phyloP scores from a whole-genome alignment of 1,140 invertebrate genomes.

The Drosophila setifemur region DNA sequence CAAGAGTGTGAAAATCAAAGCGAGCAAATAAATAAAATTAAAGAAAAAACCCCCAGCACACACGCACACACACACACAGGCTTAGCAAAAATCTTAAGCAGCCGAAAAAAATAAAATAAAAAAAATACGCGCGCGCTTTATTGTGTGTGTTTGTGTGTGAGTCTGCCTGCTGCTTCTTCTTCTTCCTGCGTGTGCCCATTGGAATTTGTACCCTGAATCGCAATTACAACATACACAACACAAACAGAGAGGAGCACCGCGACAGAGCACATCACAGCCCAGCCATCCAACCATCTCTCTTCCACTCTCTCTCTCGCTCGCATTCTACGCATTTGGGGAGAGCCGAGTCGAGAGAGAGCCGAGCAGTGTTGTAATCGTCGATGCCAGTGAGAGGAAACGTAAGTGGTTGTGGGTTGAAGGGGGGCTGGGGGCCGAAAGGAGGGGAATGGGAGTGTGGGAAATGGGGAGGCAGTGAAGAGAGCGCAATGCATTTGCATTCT shows the following conservation, averaged over 20 bases:
- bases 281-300: too few relatives aligned
- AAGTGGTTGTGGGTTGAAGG: conserved; percentile 4
- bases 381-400: conserved; percentile 8
- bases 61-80: conserved; percentile 6
- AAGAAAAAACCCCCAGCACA: conserved; percentile 5
- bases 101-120: conserved; percentile 58
- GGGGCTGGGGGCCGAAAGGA: too few relatives aligned
- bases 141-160: conserved; percentile 16
- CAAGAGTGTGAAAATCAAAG: conserved; percentile 39
- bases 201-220: conserved; percentile 77
- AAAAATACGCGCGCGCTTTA: conserved; percentile 69
- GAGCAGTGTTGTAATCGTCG: conserved; percentile 27
- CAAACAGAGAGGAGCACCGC: too few relatives aligned
- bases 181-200: conserved; percentile 69
- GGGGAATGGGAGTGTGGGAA: not conserved
- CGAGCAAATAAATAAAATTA: conserved; percentile 41
- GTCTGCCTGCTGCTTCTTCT: conserved; percentile 41
- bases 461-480: not conserved
- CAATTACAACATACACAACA: conserved; percentile 80
- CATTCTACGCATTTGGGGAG: conserved; percentile 21
- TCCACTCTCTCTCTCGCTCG: conserved; percentile 14
- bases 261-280: too few relatives aligned
- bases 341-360: not conserved
- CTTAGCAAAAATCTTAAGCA: not conserved
- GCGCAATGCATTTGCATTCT: conserved; percentile 25